Evolutionary conservation across 2,113 vertebrate genomes (phyloP).

Genomic region (Chaetops frenatus): DNA sequence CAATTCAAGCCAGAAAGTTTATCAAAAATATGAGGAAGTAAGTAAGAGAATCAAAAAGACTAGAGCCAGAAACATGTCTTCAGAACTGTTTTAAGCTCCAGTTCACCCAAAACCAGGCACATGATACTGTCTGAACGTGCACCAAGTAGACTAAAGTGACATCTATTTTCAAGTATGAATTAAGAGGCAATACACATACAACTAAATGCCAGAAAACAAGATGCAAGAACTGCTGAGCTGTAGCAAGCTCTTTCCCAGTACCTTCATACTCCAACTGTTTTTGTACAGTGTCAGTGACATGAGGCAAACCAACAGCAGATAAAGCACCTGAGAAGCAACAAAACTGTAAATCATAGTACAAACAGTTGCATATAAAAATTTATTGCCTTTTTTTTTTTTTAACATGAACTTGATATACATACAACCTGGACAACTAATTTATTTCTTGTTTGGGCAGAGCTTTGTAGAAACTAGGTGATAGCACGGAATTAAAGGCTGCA

Average conservation of each 20-base stretch:
- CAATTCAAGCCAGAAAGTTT: neutral
- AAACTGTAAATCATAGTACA: neutral
- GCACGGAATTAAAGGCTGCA: neutral
- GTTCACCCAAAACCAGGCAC: neutral
- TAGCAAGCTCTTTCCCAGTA: neutral
- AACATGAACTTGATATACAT: neutral
- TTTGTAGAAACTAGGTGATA: neutral
- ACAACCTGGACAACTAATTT: neutral
- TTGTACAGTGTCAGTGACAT: neutral
- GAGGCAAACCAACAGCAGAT: neutral
- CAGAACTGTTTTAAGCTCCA: neutral
- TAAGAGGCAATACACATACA: neutral
- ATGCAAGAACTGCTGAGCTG: neutral
- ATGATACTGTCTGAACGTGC: neutral
- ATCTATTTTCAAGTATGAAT: neutral
- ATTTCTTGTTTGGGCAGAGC: neutral
- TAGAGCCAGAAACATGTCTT: neutral
- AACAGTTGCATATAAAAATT: slow-evolving; percentile 43
- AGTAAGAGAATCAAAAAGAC: neutral
- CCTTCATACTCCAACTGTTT: accelerated
- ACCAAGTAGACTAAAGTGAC: neutral
- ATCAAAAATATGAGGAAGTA: neutral
- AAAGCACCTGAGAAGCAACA: neutral
- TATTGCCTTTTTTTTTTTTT: neutral
- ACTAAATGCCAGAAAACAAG: neutral